These are phyloP conservation scores for Neoaliturus tenellus DNA, from an alignment of 2,888 invertebrate species.

Conservation along the genomic window DNA sequence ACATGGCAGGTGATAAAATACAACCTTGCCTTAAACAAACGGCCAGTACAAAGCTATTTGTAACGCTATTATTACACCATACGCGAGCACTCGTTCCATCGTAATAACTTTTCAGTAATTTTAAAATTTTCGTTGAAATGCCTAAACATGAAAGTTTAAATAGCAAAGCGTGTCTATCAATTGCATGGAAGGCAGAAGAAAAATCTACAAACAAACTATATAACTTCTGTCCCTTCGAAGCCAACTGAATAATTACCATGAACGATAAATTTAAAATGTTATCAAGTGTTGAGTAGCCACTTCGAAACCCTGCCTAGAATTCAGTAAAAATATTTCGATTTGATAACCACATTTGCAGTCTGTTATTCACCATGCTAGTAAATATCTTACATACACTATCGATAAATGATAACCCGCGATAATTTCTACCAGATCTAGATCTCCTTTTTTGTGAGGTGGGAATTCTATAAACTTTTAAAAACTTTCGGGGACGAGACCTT, in stretches of 20 bases:
- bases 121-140: too few species aligned
- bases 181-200: constrained; percentile 61
- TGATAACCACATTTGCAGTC: constrained; percentile 55
- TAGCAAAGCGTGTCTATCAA: constrained; percentile 55
- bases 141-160: constrained; percentile 30
- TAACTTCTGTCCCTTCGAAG: constrained; percentile 54
- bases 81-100: neutral
- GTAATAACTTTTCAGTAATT: constrained; percentile 53
- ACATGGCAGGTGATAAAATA: constrained; percentile 58
- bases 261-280: constrained; percentile 59
- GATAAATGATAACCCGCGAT: constrained; percentile 56
- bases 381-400: constrained; percentile 54
- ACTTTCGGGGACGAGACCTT: constrained; percentile 32
- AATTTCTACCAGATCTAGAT: constrained; percentile 27
- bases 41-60: constrained; percentile 53
- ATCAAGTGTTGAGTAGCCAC: constrained; percentile 57
- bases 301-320: constrained; percentile 62
- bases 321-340: constrained; percentile 56
- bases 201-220: constrained; percentile 54
- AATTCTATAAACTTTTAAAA: constrained; percentile 43
- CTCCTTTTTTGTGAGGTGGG: constrained; percentile 55
- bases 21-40: constrained; percentile 62
- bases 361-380: constrained; percentile 42
- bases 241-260: constrained; percentile 56
- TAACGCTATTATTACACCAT: constrained; percentile 3